These are phyloP conservation scores for Ceramica pisi DNA, from an alignment of 2,888 invertebrate genomes.

Conservation along the genomic window DNA sequence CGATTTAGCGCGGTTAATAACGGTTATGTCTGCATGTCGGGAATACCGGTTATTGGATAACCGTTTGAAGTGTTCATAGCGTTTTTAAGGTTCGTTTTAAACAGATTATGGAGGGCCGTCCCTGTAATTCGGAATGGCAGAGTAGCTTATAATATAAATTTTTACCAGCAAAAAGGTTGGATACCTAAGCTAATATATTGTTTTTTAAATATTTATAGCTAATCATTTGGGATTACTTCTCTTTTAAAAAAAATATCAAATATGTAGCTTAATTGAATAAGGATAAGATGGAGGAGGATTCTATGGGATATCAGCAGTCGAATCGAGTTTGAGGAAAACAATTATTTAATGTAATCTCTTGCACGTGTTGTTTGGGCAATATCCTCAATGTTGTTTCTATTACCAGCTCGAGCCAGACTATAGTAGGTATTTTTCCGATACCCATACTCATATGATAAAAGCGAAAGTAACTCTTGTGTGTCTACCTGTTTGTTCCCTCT, in stretches of 20 bases:
- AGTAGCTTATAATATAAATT: conserved; percentile 46
- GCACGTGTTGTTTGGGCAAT: conserved; percentile 10
- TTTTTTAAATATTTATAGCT: conserved; percentile 49
- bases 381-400: conserved; percentile 15
- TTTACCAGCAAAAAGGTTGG: conserved; percentile 51
- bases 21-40: conserved; percentile 65
- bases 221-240: conserved; percentile 29
- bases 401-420: background rate
- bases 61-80: conserved; percentile 61
- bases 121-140: conserved; percentile 47
- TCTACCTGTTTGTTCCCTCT: too few species aligned
- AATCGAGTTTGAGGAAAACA: background rate
- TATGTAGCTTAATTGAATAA: conserved; percentile 7
- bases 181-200: conserved; percentile 39
- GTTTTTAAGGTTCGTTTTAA: conserved; percentile 65
- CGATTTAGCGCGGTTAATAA: conserved; percentile 72
- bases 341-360: conserved; percentile 31
- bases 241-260: conserved; percentile 7
- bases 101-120: conserved; percentile 60
- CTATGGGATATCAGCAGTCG: conserved; percentile 10
- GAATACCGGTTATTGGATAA: conserved; percentile 66
- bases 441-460: too few species aligned
- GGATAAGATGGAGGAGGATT: conserved; percentile 5
- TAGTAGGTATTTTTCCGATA: background rate
- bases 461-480: too few species aligned